Conservation (phyloP, 2,797 vertebrate species). For the Smutsia temminckii region DNA sequence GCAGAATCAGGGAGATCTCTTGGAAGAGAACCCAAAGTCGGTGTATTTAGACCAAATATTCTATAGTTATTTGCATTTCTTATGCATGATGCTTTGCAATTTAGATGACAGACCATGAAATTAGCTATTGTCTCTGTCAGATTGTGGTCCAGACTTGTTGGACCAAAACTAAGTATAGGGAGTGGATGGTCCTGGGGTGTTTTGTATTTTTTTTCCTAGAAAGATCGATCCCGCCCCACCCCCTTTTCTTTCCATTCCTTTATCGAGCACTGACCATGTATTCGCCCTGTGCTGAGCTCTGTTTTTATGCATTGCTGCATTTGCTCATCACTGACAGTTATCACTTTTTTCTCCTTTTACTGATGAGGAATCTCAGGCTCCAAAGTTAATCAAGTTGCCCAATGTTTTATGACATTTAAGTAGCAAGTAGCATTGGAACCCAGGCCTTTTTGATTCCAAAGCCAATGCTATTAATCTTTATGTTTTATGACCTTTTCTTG, state of each 20-base stretch:
- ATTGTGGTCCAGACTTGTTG: neutral
- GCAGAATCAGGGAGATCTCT: neutral
- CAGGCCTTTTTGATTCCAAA: neutral
- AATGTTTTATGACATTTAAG: neutral
- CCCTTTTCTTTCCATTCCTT: neutral
- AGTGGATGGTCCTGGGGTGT: neutral
- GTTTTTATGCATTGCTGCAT: neutral
- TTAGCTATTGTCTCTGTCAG: constrained; percentile 27
- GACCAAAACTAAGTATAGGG: neutral
- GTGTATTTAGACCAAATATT: neutral
- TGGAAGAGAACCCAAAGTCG: neutral
- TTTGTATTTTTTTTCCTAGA: neutral
- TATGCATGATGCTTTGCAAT: neutral
- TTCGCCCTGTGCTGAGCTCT: neutral
- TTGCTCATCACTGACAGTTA: neutral
- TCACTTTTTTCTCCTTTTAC: neutral
- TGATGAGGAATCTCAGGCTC: neutral
- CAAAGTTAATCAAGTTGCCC: neutral
- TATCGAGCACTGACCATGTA: neutral
- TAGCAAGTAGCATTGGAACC: constrained; percentile 8
- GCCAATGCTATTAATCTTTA: neutral
- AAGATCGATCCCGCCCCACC: neutral
- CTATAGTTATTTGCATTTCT: neutral
- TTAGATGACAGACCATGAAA: neutral
- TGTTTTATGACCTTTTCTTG: neutral